Percentiles rank a stretch among this genome's conserved stretches.
phyloP scores from a whole-genome alignment of 2,888 invertebrate genomes.

The Elaeidobius kamerunicus region DNA sequence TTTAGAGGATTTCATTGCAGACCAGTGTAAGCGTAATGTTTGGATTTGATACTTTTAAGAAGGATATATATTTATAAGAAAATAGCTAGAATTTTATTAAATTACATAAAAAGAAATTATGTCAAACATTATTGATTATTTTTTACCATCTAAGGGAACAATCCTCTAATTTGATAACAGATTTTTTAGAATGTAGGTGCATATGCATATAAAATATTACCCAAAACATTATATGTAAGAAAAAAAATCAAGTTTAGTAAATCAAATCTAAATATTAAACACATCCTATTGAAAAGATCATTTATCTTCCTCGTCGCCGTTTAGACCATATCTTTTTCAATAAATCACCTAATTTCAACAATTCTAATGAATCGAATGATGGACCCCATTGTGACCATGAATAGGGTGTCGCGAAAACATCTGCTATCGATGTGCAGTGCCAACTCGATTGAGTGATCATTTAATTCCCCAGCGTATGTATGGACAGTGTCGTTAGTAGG shows the following conservation, averaged over 20 bases:
- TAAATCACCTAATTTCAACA: slow-evolving; percentile 31
- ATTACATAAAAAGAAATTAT: too few species aligned
- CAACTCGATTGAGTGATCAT: slow-evolving; percentile 31
- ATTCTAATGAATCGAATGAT: slow-evolving; percentile 33
- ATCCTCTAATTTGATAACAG: slow-evolving; percentile 1
- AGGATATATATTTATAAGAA: too few species aligned
- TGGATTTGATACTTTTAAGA: slow-evolving; percentile 1
- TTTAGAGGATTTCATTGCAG: too few species aligned
- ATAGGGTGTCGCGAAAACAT: slow-evolving; percentile 31
- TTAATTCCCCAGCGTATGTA: slow-evolving; percentile 24
- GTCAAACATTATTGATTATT: too few species aligned
- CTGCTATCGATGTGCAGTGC: slow-evolving; percentile 30
- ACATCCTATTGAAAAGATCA: slow-evolving; percentile 15
- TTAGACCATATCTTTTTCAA: slow-evolving; percentile 28
- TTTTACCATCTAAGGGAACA: too few species aligned
- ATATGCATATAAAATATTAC: too few species aligned
- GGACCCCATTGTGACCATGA: slow-evolving; percentile 28
- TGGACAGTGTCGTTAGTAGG: slow-evolving; percentile 18
- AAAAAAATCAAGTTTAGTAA: too few species aligned
- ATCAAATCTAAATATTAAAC: slow-evolving; percentile 3
- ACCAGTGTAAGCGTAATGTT: too few species aligned
- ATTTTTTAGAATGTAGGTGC: too few species aligned
- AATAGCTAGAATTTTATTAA: too few species aligned
- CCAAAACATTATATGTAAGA: neutral
- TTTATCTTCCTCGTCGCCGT: slow-evolving; percentile 20